Evolutionary conservation across 2,797 vertebrate species (phyloP).

Genomic region (Semotilus atromaculatus): DNA sequence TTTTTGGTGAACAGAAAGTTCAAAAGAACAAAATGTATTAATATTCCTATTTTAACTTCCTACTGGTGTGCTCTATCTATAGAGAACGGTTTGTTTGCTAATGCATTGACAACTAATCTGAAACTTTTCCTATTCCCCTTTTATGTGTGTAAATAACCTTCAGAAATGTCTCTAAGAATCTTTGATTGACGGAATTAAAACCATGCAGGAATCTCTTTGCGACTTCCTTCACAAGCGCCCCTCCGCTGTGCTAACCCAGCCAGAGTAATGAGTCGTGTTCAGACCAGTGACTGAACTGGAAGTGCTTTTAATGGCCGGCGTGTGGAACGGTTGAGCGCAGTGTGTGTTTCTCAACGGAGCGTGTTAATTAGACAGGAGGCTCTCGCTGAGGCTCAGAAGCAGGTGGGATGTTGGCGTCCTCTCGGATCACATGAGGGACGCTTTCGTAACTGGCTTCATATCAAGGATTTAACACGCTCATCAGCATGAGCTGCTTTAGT

Average conservation of each 20-base stretch:
- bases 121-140: neutral
- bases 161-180: neutral
- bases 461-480: slow-evolving; percentile 62
- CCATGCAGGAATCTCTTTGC: neutral
- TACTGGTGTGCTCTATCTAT: neutral
- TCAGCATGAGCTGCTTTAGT: slow-evolving; percentile 51
- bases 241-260: slow-evolving; percentile 32
- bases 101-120: neutral
- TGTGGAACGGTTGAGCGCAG: neutral
- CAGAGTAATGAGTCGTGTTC: slow-evolving; percentile 3
- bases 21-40: neutral
- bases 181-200: neutral
- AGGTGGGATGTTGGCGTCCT: slow-evolving; percentile 41
- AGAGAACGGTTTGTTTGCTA: neutral
- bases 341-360: slow-evolving; percentile 64
- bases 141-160: neutral
- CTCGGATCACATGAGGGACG: slow-evolving; percentile 40
- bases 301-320: neutral
- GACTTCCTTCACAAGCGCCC: neutral
- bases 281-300: neutral
- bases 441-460: slow-evolving; percentile 55
- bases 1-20: neutral
- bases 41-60: neutral
- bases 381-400: slow-evolving; percentile 52
- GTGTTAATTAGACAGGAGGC: slow-evolving; percentile 70